Base-by-base conservation (phyloP, 2,113 vertebrate genomes). In the Ceyx margarethae region DNA sequence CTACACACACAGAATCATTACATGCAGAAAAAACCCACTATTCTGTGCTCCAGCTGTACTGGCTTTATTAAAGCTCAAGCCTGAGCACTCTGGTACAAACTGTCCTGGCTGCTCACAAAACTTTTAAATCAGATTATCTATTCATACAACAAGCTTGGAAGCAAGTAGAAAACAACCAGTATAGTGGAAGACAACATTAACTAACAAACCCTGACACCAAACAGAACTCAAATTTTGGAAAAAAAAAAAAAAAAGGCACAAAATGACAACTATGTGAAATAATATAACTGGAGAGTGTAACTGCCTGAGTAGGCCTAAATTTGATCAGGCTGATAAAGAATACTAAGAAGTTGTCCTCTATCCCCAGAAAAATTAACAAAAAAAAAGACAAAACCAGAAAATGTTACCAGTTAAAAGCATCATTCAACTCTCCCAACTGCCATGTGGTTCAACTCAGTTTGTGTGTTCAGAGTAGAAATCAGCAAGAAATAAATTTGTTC, bases 61-160 rank as follows among this genome's bases (percentile, higher is more conserved):
- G 87, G n/a, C 29, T 51, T 71, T 13, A 48, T 3, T 37, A 37
- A 37, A 75, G 66, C 83, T 78, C 84, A 60, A 73, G 57, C 43
- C 71, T 62, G 28, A 87, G 42, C 50, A 74, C 26, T 81, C 35
- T 50, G 68, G 45, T 53, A 94, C 74, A 87, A 79, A 84, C 20
- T 57, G 74, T 89, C 29, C 78, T 77, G 54, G 10, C 74, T 65
- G 57, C 71, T 85, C 81, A 79, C 54, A 89, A 31, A 68, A 81
- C 48, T 91, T 93, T 84, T n/a, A 31, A 42, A 81, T 25, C 66
- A 78, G 40, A 57, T 75, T 88, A 87, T 81, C 89, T 87, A 68
- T 65, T 89, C 71, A 79, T 4, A 73, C 13, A 61, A 17, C 35
- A 72, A 72, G 48, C n/a, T 68, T 86, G 54, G 69, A 88, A 93